A percentile compares a stretch with the other conserved stretches of the same genome.
Conservation (phyloP, 2,113 vertebrate species). For the Gobio gobio region DNA sequence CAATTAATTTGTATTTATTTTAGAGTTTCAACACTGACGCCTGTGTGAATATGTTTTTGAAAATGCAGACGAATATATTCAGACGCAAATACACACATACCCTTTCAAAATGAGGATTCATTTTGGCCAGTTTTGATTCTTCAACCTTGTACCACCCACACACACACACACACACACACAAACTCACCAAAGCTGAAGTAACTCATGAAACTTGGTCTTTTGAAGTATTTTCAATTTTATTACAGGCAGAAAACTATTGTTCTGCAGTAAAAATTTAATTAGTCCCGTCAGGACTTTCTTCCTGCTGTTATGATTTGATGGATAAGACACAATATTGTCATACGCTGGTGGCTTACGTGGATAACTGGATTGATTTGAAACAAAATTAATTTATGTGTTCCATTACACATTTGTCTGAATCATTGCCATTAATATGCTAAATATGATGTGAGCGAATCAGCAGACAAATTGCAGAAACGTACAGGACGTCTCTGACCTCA, state of each 20-base stretch:
- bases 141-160: background rate
- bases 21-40: background rate
- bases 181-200: background rate
- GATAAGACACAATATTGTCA: conserved; percentile 34
- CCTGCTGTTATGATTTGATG: conserved; percentile 44
- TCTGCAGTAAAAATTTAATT: conserved; percentile 42
- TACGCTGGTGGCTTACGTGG: conserved; percentile 6
- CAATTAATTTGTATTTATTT: background rate
- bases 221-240: conserved; percentile 22
- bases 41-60: too few relatives aligned
- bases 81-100: background rate
- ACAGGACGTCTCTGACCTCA: background rate
- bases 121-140: background rate
- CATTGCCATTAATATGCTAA: background rate
- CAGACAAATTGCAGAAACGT: background rate
- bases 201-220: conserved; percentile 11
- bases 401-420: conserved; percentile 16
- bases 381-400: background rate
- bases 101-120: background rate
- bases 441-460: background rate
- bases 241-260: conserved; percentile 28
- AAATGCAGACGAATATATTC: too few relatives aligned
- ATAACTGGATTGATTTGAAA: conserved; percentile 16
- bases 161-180: conserved; percentile 34
- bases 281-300: conserved; percentile 42